Evolutionary conservation across 2,113 vertebrate genomes (phyloP).

Genomic region (Bubo blakistoni): DNA sequence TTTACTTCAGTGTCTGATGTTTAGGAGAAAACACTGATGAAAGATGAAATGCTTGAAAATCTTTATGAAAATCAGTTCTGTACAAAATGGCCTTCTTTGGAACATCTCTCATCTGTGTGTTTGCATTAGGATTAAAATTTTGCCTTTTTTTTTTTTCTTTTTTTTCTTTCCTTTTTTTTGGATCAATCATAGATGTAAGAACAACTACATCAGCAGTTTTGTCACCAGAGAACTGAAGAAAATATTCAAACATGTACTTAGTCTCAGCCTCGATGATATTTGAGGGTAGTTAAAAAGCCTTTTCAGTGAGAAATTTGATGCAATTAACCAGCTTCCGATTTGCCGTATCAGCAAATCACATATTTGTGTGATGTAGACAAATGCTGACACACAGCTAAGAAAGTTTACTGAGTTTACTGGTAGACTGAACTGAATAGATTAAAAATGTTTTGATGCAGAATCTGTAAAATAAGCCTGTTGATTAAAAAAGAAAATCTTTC

Average conservation of each 20-base stretch:
- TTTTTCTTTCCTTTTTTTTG: background rate
- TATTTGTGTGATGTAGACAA: slow-evolving; percentile 50
- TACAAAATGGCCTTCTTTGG: slow-evolving; percentile 46
- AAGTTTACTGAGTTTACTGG: slow-evolving; percentile 21
- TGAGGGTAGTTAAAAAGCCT: slow-evolving; percentile 61
- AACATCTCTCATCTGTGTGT: slow-evolving; percentile 64
- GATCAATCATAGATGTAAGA: slow-evolving; percentile 56
- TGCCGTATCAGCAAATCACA: slow-evolving; percentile 57
- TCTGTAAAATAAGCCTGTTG: background rate
- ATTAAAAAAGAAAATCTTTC: background rate
- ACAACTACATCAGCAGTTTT: slow-evolving; percentile 69
- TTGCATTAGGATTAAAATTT: slow-evolving; percentile 64
- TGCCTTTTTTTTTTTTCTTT: slow-evolving; percentile 15
- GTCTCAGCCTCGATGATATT: slow-evolving; percentile 50
- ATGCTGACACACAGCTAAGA: slow-evolving; percentile 48
- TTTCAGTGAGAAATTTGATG: slow-evolving; percentile 67
- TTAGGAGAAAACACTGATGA: slow-evolving; percentile 51
- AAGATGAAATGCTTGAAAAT: slow-evolving; percentile 46
- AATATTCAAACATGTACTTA: slow-evolving; percentile 54
- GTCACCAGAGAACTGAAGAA: slow-evolving; percentile 45
- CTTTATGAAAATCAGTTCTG: slow-evolving; percentile 54
- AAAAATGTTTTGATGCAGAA: background rate
- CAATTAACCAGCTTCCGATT: slow-evolving; percentile 71
- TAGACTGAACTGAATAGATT: background rate
- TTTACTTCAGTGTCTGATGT: slow-evolving; percentile 42